phyloP scores from a whole-genome alignment of 2,113 vertebrate genomes.

The Cyrtonyx montezumae region DNA sequence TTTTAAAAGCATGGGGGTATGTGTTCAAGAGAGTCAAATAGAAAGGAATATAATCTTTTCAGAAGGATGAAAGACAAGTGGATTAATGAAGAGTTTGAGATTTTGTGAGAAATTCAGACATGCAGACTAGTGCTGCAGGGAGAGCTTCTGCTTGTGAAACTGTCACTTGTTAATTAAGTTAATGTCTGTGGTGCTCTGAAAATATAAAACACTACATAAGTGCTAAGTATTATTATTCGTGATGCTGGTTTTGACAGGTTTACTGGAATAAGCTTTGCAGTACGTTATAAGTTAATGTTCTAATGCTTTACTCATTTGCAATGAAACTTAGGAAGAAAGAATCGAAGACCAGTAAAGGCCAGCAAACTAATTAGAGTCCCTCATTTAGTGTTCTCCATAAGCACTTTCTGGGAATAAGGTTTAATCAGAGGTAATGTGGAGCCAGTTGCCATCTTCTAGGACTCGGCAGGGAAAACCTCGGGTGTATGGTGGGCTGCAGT shows the following conservation, averaged over 20 bases:
- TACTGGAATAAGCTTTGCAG: constrained; percentile 57
- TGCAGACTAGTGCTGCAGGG: not conserved
- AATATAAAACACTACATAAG: constrained; percentile 54
- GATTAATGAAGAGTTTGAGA: constrained; percentile 3
- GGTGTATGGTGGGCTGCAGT: not conserved
- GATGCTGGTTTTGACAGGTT: constrained; percentile 62
- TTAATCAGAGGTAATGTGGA: not conserved
- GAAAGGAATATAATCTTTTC: constrained; percentile 41
- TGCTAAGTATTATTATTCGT: constrained; percentile 69
- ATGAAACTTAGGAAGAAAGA: constrained; percentile 27
- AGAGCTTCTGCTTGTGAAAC: constrained; percentile 47
- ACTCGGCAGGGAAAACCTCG: not conserved
- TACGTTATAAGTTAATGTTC: constrained; percentile 47
- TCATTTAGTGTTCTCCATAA: not conserved
- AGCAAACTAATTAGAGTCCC: not conserved
- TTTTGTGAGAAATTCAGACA: constrained; percentile 41
- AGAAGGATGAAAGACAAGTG: constrained; percentile 56
- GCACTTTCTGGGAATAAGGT: not conserved
- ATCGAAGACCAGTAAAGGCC: constrained; percentile 10
- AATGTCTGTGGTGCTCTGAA: constrained; percentile 38
- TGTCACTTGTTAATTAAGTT: constrained; percentile 69
- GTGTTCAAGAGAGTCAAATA: not conserved
- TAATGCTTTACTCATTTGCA: constrained; percentile 48
- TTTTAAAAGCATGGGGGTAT: constrained; percentile 45
- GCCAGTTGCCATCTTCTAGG: not conserved